Conservation (phyloP, 2,888 invertebrate species). For the Melitaea athalia region DNA sequence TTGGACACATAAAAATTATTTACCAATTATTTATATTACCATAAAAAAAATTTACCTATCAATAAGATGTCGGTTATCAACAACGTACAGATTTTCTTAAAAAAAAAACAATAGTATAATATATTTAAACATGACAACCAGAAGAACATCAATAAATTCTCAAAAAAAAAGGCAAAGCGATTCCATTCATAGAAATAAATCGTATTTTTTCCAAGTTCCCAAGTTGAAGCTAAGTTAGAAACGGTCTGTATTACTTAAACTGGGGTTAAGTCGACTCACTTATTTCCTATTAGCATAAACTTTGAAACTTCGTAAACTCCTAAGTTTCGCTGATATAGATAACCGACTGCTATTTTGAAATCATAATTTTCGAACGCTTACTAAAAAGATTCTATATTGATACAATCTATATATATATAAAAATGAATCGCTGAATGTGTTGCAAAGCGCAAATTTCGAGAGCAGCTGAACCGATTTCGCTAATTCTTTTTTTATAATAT, state of each 20-base stretch:
- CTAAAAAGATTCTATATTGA: not conserved
- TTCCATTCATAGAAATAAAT: constrained; percentile 40
- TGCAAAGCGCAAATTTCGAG: no score
- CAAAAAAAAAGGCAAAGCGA: constrained; percentile 47
- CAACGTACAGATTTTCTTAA: no score
- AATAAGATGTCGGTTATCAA: no score
- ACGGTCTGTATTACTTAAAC: constrained; percentile 75
- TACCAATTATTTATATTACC: no score
- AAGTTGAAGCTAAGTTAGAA: constrained; percentile 52
- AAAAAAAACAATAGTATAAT: not conserved
- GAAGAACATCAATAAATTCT: not conserved
- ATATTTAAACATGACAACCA: constrained; percentile 19
- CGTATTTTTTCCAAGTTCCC: constrained; percentile 48
- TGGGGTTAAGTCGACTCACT: constrained; percentile 64
- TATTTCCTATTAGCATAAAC: constrained; percentile 76
- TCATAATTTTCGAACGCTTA: constrained; percentile 39
- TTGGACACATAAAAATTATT: no score
- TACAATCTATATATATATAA: no score
- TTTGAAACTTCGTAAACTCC: constrained; percentile 64
- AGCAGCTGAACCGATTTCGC: no score
- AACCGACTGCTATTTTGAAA: constrained; percentile 64
- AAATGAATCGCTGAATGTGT: no score
- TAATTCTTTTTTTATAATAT: no score
- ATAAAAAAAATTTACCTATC: no score
- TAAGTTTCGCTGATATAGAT: constrained; percentile 72